Evolutionary conservation across 2,888 invertebrate genomes (phyloP), one percentile per base, ranked within the genome.

Genomic region (Neria commutata): DNA sequence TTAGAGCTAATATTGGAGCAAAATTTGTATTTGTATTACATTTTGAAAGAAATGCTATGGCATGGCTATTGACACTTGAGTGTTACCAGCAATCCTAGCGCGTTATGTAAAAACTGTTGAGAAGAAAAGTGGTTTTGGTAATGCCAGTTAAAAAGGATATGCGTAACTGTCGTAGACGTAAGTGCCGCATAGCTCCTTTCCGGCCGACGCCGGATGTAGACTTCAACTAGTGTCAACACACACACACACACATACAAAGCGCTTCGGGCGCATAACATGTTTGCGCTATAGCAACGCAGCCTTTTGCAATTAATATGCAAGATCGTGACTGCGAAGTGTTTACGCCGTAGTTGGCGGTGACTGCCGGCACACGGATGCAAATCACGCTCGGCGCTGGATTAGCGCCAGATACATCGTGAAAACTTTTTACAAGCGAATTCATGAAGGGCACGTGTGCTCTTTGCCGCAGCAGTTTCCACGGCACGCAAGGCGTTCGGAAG

Each of bases 271-370:
- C 37, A 37, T n/a, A n/a, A n/a, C n/a, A n/a, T n/a, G n/a, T 37
- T 37, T 37, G 37, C 37, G 51, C 48, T 23, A 24, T 67, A 4
- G 46, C n/a, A 52, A 45, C 67, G 72, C 67, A 75, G 69, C 76
- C 75, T 77, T 75, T 76, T 75, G 76, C 74, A 77, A 75, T 75
- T 77, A 75, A 77, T 77, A 77, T 75, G 75, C 76, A 75, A 76
- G 77, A 67, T 77, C 70, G 75, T 77, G 77, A 75, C 73, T 75
- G 26, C 24, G 54, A 56, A 58, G 48, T 48, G 29, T 49, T 34
- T 40, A 47, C 17, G 33, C 49, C 24, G 16, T 2, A 14, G 40
- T 25, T 37, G 26, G n/a, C n/a, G n/a, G n/a, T 40, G 21, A 37
- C 3, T 48, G 34, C 62, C 61, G 61, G 61, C 55, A 61, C 50